These are phyloP conservation scores for Hypotaenidia philippensis DNA, from an alignment of 2,797 vertebrate species.

Conservation along the genomic window DNA sequence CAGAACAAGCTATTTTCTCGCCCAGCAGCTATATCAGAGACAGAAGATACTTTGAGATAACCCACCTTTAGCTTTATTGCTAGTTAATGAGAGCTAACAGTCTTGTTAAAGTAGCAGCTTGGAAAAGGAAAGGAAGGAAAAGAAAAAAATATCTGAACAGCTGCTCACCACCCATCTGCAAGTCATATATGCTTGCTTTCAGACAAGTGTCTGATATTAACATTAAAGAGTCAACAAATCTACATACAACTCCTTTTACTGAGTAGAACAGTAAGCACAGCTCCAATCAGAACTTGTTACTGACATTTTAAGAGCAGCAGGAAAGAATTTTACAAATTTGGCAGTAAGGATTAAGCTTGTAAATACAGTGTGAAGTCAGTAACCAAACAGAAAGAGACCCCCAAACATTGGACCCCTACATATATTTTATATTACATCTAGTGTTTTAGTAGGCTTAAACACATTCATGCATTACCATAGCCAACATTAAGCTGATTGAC, in stretches of 20 bases:
- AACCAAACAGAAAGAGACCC: background rate
- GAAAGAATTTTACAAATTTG: background rate
- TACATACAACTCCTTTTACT: background rate
- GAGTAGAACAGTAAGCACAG: background rate
- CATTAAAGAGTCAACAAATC: background rate
- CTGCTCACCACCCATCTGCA: background rate
- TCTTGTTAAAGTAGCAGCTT: background rate
- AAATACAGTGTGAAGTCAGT: background rate
- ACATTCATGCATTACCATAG: fast-evolving
- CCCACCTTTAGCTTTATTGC: background rate
- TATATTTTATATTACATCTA: background rate
- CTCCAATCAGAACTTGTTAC: background rate
- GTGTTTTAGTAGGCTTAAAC: background rate
- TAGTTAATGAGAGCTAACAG: background rate
- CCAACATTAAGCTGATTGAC: background rate
- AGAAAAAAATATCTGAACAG: background rate
- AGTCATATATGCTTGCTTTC: background rate
- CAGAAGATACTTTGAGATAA: background rate
- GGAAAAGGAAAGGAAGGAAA: background rate
- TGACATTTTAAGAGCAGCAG: background rate
- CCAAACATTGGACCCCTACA: background rate
- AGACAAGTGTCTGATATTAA: background rate
- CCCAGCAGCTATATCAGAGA: background rate
- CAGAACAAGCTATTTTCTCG: background rate
- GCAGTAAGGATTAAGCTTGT: background rate